Evolutionary conservation across 2,113 vertebrate species (phyloP).

Genomic region (Sinosuthora webbiana): DNA sequence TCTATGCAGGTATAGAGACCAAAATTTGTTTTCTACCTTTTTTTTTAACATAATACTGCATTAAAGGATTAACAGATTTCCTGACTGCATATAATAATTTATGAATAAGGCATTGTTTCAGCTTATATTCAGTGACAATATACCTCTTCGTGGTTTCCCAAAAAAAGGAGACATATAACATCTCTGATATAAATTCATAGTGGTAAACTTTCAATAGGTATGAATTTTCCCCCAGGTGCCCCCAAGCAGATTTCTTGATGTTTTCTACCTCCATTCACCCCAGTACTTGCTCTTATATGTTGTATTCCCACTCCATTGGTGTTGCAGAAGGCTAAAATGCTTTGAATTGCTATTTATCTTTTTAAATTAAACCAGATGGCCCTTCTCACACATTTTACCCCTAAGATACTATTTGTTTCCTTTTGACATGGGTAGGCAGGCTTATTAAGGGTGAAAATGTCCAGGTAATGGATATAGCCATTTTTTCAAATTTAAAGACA

Average conservation of each 20-base stretch:
- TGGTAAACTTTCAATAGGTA: not conserved
- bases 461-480: not conserved
- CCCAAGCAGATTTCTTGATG: not conserved
- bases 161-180: not conserved
- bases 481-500: not conserved
- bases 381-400: not conserved
- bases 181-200: not conserved
- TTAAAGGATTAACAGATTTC: not conserved
- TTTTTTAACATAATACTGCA: not conserved
- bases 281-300: not conserved
- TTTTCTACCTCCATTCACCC: not conserved
- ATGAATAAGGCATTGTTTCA: not conserved
- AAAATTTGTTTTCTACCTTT: not conserved
- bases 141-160: not conserved
- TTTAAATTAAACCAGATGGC: not conserved
- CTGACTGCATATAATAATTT: not conserved
- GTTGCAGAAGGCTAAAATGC: not conserved
- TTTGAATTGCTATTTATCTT: not conserved
- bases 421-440: not conserved
- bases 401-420: not conserved
- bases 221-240: not conserved
- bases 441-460: not conserved
- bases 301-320: not conserved
- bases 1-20: not conserved
- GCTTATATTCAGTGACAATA: not conserved